phyloP scores from a whole-genome alignment of 2,113 vertebrate genomes.

The Scomber colias region DNA sequence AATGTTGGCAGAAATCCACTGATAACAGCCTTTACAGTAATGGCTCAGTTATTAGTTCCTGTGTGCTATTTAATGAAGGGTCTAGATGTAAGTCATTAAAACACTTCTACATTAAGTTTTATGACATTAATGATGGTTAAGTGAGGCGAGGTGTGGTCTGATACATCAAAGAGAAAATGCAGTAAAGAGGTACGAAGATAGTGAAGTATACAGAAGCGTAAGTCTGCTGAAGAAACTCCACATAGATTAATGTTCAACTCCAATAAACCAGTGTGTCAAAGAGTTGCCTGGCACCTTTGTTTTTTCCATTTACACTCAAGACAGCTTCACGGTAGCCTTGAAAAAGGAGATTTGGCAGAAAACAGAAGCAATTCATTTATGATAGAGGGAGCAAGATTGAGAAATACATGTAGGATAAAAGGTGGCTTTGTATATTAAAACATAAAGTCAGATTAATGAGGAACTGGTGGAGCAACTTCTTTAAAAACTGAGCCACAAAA shows the following conservation, averaged over 20 bases:
- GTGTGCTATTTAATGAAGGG: conserved; percentile 55
- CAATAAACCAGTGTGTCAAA: conserved; percentile 61
- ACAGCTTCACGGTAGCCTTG: not conserved
- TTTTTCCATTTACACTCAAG: conserved; percentile 5
- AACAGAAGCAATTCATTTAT: conserved; percentile 1
- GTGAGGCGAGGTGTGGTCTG: conserved; percentile 26
- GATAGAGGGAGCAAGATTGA: not conserved
- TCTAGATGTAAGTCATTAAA: conserved; percentile 65
- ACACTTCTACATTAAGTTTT: conserved; percentile 58
- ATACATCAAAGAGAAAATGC: conserved; percentile 25
- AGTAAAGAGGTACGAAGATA: not conserved
- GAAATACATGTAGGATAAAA: not conserved
- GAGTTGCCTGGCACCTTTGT: conserved; percentile 16
- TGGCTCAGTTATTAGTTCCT: conserved; percentile 53
- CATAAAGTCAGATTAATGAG: not conserved
- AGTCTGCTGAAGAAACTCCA: conserved; percentile 35
- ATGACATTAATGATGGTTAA: conserved; percentile 56
- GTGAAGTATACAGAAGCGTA: not conserved
- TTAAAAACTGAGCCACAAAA: not conserved
- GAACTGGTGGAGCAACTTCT: not conserved
- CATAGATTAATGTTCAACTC: conserved; percentile 73
- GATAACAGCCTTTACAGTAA: conserved; percentile 55
- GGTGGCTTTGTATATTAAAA: not conserved
- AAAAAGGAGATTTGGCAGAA: conserved; percentile 5
- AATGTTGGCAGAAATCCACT: conserved; percentile 49